phyloP scores from a whole-genome alignment of 1,140 invertebrate genomes.

The Ylistrum balloti region DNA sequence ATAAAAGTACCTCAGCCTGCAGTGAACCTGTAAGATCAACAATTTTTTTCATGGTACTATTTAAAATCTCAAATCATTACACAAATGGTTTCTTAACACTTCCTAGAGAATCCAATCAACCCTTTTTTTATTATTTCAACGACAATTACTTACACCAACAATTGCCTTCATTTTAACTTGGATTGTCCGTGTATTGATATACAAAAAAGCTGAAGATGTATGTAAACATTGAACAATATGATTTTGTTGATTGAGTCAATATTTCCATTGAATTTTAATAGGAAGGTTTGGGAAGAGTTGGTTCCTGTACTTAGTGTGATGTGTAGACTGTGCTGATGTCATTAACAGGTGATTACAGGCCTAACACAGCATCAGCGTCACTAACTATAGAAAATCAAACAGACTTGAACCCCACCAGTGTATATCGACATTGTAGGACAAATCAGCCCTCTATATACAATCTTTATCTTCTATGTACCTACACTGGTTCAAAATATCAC shows the following conservation, averaged over 20 bases:
- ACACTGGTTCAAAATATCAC: neutral
- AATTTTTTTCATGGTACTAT: too few species aligned
- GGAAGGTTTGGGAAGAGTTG: neutral
- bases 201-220: neutral
- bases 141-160: too few species aligned
- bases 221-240: neutral
- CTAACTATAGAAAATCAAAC: neutral
- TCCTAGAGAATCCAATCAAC: too few species aligned
- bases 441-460: too few species aligned
- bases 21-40: too few species aligned
- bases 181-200: neutral
- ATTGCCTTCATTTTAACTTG: too few species aligned
- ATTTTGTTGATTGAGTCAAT: slow-evolving; percentile 16
- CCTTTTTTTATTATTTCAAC: too few species aligned
- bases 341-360: neutral
- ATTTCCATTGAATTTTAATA: neutral
- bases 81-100: too few species aligned
- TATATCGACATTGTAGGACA: neutral
- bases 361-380: neutral
- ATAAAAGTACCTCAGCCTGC: too few species aligned
- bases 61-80: too few species aligned
- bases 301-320: neutral
- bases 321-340: neutral
- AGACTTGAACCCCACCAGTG: neutral
- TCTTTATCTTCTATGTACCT: neutral